Conservation (phyloP, 1,140 invertebrate species). For the Drosophila hydei region DNA sequence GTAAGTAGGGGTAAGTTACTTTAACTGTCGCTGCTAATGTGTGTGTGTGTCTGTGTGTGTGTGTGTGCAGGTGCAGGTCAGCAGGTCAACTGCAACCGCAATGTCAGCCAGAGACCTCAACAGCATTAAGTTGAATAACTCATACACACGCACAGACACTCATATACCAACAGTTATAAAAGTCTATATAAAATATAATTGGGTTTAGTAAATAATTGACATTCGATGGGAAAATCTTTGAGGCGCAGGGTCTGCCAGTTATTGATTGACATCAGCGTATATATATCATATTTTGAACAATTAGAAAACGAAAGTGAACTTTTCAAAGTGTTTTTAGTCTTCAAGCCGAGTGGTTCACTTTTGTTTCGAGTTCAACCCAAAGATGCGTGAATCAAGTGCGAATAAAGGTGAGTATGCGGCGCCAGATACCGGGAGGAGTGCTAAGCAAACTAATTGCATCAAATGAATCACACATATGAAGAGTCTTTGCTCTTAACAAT, state of each 20-base stretch:
- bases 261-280: constrained; percentile 62
- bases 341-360: constrained; percentile 52
- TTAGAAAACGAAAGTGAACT: constrained; percentile 33
- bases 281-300: constrained; percentile 29
- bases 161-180: constrained; percentile 2
- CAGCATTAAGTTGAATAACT: constrained; percentile 49
- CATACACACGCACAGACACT: constrained; percentile 17
- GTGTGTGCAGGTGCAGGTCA: constrained; percentile 58
- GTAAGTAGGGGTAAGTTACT: background rate
- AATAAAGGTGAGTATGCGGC: constrained; percentile 44
- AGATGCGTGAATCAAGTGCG: constrained; percentile 42
- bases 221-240: constrained; percentile 71
- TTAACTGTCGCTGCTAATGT: background rate
- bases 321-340: constrained; percentile 55
- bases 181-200: constrained; percentile 47
- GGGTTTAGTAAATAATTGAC: constrained; percentile 73
- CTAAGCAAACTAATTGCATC: constrained; percentile 1
- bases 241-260: constrained; percentile 53
- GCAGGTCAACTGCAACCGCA: constrained; percentile 78
- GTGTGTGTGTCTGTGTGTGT: constrained; percentile 10
- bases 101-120: constrained; percentile 66
- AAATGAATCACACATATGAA: too few species aligned
- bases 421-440: background rate
- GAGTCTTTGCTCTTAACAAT: background rate
- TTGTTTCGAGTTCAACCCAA: constrained; percentile 10